Evolutionary conservation across 1,140 invertebrate species (phyloP).

Genomic region (Diachasma alloeum): DNA sequence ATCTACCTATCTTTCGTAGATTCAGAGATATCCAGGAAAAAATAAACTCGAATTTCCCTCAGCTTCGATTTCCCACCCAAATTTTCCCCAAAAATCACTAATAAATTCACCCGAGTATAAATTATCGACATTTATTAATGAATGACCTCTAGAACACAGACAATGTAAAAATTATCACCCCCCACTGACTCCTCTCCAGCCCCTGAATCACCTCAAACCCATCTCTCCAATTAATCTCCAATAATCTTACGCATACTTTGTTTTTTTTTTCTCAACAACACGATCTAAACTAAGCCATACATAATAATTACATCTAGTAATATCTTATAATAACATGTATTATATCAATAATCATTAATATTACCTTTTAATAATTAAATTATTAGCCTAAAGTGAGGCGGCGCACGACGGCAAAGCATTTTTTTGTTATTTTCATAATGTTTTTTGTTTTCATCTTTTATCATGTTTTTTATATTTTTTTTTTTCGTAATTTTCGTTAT

Average conservation of each 20-base stretch:
- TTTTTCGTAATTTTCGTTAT: conserved; percentile 23
- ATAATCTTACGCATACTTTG: conserved; percentile 42
- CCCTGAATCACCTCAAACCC: not conserved
- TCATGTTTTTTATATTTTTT: conserved; percentile 13
- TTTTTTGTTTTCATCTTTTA: conserved; percentile 16
- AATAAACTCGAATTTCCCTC: too few relatives aligned
- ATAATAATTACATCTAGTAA: conserved; percentile 68
- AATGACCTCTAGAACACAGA: too few relatives aligned
- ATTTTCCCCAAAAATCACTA: too few relatives aligned
- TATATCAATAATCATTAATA: conserved; percentile 60
- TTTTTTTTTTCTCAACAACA: conserved; percentile 64
- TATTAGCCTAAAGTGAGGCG: conserved; percentile 65
- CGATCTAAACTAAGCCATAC: conserved; percentile 66
- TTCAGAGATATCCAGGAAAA: too few relatives aligned
- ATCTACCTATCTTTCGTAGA: too few relatives aligned
- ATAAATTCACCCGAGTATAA: too few relatives aligned
- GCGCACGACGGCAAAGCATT: conserved; percentile 64
- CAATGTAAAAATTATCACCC: too few relatives aligned
- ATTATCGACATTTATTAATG: too few relatives aligned
- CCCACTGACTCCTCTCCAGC: too few relatives aligned
- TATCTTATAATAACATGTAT: conserved; percentile 66
- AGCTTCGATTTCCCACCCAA: too few relatives aligned
- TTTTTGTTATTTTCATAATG: conserved; percentile 35
- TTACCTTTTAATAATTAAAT: conserved; percentile 62
- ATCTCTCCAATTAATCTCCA: not conserved